These are phyloP conservation scores for Ailuropoda melanoleuca DNA, from an alignment of 2,113 vertebrate species.

Conservation along the genomic window DNA sequence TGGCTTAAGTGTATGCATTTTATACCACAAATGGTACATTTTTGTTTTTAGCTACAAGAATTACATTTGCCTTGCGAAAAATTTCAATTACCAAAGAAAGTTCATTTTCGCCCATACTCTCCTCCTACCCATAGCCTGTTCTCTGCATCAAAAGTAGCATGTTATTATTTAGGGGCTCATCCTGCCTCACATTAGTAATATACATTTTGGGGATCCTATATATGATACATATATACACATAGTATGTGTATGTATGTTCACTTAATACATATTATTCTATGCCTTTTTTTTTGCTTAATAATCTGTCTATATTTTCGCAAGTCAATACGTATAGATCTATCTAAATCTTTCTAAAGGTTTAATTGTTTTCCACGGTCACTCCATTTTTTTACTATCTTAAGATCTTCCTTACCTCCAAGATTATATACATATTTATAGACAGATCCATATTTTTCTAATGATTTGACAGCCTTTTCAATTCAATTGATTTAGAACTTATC, in stretches of 20 bases:
- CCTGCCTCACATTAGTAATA: background rate
- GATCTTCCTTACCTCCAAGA: background rate
- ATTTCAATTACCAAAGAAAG: background rate
- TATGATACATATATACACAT: background rate
- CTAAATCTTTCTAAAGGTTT: background rate
- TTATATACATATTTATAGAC: background rate
- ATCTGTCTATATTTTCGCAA: background rate
- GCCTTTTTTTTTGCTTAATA: background rate
- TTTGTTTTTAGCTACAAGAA: background rate
- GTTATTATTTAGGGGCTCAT: background rate
- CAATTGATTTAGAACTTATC: background rate
- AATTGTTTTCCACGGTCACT: background rate
- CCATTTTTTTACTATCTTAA: background rate
- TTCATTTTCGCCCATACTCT: background rate
- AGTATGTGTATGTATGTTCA: background rate
- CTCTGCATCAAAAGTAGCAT: background rate
- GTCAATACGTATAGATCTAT: background rate
- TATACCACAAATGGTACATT: background rate
- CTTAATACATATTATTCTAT: background rate
- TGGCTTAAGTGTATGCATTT: background rate
- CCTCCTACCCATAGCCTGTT: background rate
- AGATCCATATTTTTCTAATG: background rate
- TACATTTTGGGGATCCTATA: background rate
- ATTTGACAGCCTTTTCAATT: background rate
- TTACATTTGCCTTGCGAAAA: conserved; percentile 26